A percentile compares a stretch with the other conserved stretches of the same genome.
These are phyloP conservation scores for Bellardia pandia DNA, from an alignment of 2,888 invertebrate genomes.

Conservation along the genomic window DNA sequence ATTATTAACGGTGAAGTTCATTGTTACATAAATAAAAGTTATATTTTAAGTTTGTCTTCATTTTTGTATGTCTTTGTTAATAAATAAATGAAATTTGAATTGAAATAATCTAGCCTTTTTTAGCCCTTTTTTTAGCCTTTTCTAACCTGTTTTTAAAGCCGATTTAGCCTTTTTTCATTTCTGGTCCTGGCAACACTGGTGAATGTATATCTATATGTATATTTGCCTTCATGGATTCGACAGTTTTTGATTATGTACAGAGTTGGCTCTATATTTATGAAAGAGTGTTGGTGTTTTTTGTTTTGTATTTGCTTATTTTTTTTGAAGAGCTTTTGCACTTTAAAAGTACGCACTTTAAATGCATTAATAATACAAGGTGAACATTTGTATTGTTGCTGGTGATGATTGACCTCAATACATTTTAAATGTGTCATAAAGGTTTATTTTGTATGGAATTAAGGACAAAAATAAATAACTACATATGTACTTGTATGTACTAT, in stretches of 20 bases:
- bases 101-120: too few species aligned
- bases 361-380: conserved; percentile 47
- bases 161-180: too few species aligned
- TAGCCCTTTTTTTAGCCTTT: too few species aligned
- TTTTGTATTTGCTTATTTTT: background rate
- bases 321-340: conserved; percentile 9
- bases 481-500: background rate
- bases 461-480: background rate
- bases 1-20: too few species aligned
- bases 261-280: background rate
- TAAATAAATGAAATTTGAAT: too few species aligned
- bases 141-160: too few species aligned
- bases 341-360: conserved; percentile 42
- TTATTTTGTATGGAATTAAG: background rate
- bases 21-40: too few species aligned
- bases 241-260: conserved; percentile 13
- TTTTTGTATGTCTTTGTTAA: too few species aligned
- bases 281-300: background rate
- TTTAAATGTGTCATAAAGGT: conserved; percentile 38
- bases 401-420: conserved; percentile 68
- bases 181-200: too few species aligned
- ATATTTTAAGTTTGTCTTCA: too few species aligned
- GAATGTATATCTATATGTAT: background rate
- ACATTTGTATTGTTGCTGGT: conserved; percentile 56
- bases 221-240: conserved; percentile 14